Evolutionary conservation across 2,797 vertebrate genomes (phyloP).

Genomic region (Chelmon rostratus): DNA sequence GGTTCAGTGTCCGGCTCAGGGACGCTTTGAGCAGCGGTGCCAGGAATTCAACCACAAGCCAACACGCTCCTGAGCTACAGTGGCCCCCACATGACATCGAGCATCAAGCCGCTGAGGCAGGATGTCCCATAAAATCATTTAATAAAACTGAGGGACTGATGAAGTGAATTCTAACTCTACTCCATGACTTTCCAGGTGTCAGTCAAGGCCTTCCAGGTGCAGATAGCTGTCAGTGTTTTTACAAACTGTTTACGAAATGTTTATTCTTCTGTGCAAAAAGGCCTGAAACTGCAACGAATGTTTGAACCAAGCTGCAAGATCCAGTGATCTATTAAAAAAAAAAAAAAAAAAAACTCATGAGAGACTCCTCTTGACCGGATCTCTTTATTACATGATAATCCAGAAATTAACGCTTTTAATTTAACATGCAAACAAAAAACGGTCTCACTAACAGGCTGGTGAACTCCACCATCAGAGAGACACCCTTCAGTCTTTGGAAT

Average conservation of each 20-base stretch:
- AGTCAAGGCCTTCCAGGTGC: not conserved
- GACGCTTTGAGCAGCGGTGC: not conserved
- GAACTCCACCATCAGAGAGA: slow-evolving; percentile 29
- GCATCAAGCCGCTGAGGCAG: not conserved
- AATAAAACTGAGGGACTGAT: not conserved
- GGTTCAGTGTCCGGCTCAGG: not conserved
- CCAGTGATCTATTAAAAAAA: too few species aligned
- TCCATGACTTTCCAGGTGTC: not conserved
- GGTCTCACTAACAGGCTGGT: slow-evolving; percentile 10
- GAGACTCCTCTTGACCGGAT: slow-evolving; percentile 15
- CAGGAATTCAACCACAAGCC: not conserved
- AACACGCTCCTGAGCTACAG: not conserved
- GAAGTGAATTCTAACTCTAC: not conserved
- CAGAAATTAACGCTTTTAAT: slow-evolving; percentile 19
- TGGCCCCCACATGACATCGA: not conserved
- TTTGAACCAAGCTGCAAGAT: slow-evolving; percentile 16
- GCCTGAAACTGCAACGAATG: not conserved
- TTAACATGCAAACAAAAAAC: slow-evolving; percentile 33
- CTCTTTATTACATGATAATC: slow-evolving; percentile 19
- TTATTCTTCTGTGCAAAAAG: not conserved
- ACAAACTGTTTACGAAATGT: slow-evolving; percentile 15
- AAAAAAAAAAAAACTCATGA: not conserved
- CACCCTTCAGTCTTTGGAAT: slow-evolving; percentile 51
- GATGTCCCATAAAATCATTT: not conserved
- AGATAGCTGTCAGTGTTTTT: not conserved